Conservation (phyloP, 53 echinoderm and acorn worm species). For the Pentamera pediparva region DNA sequence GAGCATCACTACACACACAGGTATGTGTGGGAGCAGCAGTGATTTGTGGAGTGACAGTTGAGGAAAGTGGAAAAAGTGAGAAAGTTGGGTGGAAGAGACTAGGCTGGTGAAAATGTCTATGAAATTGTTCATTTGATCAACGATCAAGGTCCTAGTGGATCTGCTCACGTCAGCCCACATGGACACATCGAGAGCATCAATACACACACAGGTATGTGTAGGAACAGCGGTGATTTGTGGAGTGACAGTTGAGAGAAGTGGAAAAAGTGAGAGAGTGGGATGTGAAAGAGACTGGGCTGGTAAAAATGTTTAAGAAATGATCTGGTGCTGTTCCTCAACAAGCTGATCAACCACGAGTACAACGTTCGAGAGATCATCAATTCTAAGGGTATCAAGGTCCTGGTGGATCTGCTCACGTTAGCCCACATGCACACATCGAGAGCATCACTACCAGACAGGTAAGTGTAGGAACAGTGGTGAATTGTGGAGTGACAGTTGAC, state of each 20-base stretch:
- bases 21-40: too few relatives aligned
- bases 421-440: slow-evolving; percentile 93
- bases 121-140: too few relatives aligned
- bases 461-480: too few relatives aligned
- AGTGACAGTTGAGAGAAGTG: not conserved
- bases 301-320: slow-evolving; percentile 54
- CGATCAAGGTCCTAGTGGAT: slow-evolving; percentile 91
- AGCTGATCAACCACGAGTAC: slow-evolving; percentile 65
- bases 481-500: too few relatives aligned
- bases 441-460: slow-evolving; percentile 89
- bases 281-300: too few relatives aligned
- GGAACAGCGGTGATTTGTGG: too few relatives aligned
- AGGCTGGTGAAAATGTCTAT: too few relatives aligned
- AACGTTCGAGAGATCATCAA: slow-evolving; percentile 80
- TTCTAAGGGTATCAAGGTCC: slow-evolving; percentile 86
- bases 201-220: slow-evolving; percentile 82
- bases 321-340: slow-evolving; percentile 78
- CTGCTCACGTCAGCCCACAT: slow-evolving; percentile 92
- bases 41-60: too few relatives aligned
- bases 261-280: not conserved
- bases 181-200: slow-evolving; percentile 77
- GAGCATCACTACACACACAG: slow-evolving; percentile 90
- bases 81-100: not conserved
- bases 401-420: slow-evolving; percentile 89
- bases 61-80: not conserved